Evolutionary conservation across 2,113 vertebrate genomes (phyloP), one percentile per base, ranked within the genome.

Genomic region (Oncorhynchus kisutch): DNA sequence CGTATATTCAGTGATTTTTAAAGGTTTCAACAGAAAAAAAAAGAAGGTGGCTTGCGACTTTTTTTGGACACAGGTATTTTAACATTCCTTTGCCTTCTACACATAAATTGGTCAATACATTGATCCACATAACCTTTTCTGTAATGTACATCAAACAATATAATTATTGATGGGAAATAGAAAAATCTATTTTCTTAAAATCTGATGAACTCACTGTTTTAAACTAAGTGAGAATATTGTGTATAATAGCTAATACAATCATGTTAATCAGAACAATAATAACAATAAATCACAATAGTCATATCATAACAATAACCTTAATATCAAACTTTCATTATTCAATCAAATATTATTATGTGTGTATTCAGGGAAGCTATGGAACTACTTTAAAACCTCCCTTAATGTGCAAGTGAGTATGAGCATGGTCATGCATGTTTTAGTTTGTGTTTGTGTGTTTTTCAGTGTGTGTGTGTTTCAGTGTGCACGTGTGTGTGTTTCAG

Each of bases 301-400:
- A 14, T 13, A 54, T 54, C 49, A 45, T 45, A 45, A 45, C 7
- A 14, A 64, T 25, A 64, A 64, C 11, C 9, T 64, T 25, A 64
- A 64, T 64, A 25, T 64, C n/a, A 64, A 25, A 13, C 62, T 13
- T 64, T 67, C 13, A 11, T 27, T 67, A 67, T 67, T 27, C 25
- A 25, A 29, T 66, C 1, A 66, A 66, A 67, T 29, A 16, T 29
- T 67, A 5, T 25, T 29, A 16, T 25, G 8, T 64, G 62, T 64
- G 54, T 20, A 57, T 8, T 24, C 11, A 29, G 25, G 24, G 7
- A 70, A 39, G 16, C 5, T 29, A 8, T 62, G 72, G 79, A 69
- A 70, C 71, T 39, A 3, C 39, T 69, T 72, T 49, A 71, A 66
- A 73, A 73, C 71, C 24, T 72, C 27, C 67, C 6, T 69, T 70